Evolutionary conservation across 1,140 invertebrate genomes (phyloP), one percentile per base, ranked within the genome.

Genomic region (Drosophila albomicans): DNA sequence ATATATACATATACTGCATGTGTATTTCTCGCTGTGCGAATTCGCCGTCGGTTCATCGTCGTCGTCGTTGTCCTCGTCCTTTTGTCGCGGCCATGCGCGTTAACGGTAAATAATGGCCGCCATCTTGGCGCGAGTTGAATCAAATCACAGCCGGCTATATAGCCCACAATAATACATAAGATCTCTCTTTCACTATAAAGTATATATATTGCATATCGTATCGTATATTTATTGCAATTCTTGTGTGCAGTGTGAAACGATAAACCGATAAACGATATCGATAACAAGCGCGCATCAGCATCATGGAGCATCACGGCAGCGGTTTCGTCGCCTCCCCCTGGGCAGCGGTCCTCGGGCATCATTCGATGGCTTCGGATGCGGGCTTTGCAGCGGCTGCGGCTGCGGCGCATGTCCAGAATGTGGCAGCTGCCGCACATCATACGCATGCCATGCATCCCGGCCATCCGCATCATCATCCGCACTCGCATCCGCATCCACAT

Each of bases 311-410:
- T 87, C 94, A 95, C 16, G 94, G 95, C 62, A 89, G 91, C 81
- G 95, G 95, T 30, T 96, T 96, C 82, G 94, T 95, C 51, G 93
- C 95, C 54, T 95, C 95, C 81, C 95, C 95, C 65, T 96, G 95
- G 95, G 95, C 95, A 76, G 95, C 95, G 57, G 94, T 96, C 82
- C 93, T 95, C 68, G 95, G 95, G 38, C 95, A 95, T 87, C 94
- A 94, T 79, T 91, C 93, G 65, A 90, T 91, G 88, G 91, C 88
- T n/a, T 82, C 88, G 48, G 91, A 93, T 84, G 92, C 93, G 77
- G 85, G 93, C 80, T 89, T 93, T 82, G 91, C 93, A 75, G 92
- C 93, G 78, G 92, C 94, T 75, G 92, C 94, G 54, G 92, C 93
- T 66, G 84, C 84, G 64, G 84, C 84, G 84, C 88, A 82, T 79